These are phyloP conservation scores for Phymanthus crucifer DNA, from an alignment of 92 coral and sea anemone genomes.

Conservation along the genomic window DNA sequence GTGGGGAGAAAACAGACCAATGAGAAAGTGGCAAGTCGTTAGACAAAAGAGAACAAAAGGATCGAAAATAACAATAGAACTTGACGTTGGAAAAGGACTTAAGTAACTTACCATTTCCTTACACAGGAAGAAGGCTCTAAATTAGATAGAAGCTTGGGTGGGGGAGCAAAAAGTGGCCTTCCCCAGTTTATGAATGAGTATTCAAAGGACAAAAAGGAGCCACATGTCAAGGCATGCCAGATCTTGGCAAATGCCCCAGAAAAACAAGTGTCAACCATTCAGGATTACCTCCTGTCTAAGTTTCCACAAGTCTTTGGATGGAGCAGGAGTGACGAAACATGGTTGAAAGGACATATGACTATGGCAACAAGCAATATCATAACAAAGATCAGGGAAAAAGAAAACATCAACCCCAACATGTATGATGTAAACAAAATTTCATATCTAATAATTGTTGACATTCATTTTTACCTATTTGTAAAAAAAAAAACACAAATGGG, in stretches of 20 bases:
- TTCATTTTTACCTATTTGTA: no score
- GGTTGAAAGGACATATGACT: neutral
- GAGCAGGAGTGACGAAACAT: neutral
- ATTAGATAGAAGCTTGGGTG: neutral
- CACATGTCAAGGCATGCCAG: neutral
- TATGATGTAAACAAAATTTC: neutral
- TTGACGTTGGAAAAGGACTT: no score
- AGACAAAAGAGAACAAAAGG: no score
- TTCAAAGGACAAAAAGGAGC: neutral
- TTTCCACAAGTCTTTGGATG: neutral
- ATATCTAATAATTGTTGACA: neutral
- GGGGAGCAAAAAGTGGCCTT: neutral
- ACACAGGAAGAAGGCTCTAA: neutral
- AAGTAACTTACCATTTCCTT: no score
- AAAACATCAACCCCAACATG: neutral
- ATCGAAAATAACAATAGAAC: no score
- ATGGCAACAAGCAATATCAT: slow-evolving; percentile 6
- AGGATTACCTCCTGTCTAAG: neutral
- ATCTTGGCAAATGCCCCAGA: slow-evolving; percentile 3
- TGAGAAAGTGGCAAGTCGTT: no score
- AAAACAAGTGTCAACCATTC: neutral
- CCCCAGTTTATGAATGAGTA: neutral
- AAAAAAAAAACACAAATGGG: no score
- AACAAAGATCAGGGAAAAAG: neutral
- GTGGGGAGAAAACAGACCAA: no score